Conservation (phyloP, 2,797 vertebrate genomes). For the Tokudaia tokunoshimensis region DNA sequence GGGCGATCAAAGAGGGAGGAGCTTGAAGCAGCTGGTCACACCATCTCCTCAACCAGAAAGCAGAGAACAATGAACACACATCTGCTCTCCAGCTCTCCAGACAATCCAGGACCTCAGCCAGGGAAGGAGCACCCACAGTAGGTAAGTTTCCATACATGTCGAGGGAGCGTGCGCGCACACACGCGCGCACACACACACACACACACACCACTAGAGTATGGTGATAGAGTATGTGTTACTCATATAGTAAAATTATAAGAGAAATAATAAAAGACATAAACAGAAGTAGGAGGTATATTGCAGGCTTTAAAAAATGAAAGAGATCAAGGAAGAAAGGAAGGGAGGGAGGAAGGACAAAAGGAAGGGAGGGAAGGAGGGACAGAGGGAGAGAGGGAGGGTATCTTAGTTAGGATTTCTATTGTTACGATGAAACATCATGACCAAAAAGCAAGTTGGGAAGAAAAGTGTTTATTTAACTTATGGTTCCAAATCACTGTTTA, state of each 20-base stretch:
- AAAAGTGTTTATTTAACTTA: neutral
- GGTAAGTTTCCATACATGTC: neutral
- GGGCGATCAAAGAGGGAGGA: neutral
- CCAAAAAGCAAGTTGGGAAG: neutral
- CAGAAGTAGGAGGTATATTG: neutral
- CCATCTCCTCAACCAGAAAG: neutral
- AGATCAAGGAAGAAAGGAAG: neutral
- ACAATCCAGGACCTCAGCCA: neutral
- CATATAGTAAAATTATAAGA: constrained; percentile 20
- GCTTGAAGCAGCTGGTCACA: neutral
- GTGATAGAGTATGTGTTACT: neutral
- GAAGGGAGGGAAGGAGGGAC: neutral
- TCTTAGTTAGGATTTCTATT: neutral
- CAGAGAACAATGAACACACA: neutral
- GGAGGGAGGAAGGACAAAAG: accelerated
- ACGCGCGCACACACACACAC: too few species aligned
- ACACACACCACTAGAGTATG: neutral
- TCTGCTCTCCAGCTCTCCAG: neutral
- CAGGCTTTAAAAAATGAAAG: neutral
- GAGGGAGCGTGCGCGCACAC: too few species aligned
- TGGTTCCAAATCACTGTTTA: neutral
- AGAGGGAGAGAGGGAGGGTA: neutral
- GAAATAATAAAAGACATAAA: neutral
- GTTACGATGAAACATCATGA: neutral
- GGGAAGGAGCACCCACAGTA: neutral